Conservation (phyloP, 2,797 vertebrate genomes). For the Hozukius guyotensis region DNA sequence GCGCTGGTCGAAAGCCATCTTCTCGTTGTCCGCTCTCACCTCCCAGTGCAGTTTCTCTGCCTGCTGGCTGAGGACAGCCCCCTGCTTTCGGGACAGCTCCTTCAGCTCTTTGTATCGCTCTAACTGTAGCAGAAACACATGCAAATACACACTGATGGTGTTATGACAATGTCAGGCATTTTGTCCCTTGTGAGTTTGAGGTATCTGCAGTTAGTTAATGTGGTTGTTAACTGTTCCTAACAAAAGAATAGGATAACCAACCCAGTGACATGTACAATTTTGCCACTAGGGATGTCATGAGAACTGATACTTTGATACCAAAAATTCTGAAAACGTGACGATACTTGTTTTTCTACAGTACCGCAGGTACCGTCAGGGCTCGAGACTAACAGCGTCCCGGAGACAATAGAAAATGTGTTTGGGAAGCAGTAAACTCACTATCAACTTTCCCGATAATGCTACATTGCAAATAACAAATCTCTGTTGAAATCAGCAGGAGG, state of each 20-base stretch:
- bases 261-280: not conserved
- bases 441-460: no score
- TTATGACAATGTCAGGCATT: not conserved
- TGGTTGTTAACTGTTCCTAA: not conserved
- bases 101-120: conserved; percentile 89
- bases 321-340: no score
- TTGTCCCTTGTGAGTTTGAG: not conserved
- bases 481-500: no score
- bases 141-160: not conserved
- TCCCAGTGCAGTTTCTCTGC: conserved; percentile 89
- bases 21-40: conserved; percentile 86
- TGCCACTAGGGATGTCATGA: no score
- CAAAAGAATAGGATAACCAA: no score
- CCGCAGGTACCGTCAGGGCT: no score
- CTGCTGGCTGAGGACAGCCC: conserved; percentile 85
- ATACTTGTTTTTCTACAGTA: no score
- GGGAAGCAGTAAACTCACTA: no score
- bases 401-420: no score
- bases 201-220: not conserved
- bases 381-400: no score
- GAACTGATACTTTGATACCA: no score
- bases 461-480: no score
- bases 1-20: conserved; percentile 85
- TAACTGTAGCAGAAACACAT: conserved; percentile 73
- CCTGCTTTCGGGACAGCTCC: conserved; percentile 85